Percentiles rank a stretch among this genome's conserved stretches.
phyloP scores from a whole-genome alignment of 2,888 invertebrate species.

The Hylaea fasciaria region DNA sequence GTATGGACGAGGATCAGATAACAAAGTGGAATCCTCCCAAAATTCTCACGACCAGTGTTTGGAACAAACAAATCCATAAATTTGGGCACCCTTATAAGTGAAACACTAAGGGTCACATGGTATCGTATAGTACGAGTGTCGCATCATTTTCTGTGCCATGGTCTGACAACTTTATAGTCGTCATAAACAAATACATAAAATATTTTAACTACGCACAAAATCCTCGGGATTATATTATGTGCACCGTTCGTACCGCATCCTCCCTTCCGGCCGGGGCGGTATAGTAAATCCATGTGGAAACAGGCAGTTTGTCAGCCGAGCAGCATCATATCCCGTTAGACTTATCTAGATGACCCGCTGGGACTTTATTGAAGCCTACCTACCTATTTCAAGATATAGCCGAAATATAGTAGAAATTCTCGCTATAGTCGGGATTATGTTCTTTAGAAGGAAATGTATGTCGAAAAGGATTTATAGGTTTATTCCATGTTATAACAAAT shows the following conservation, averaged over 20 bases:
- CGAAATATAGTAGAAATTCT: constrained; percentile 1
- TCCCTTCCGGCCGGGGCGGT: constrained; percentile 29
- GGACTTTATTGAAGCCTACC: constrained; percentile 37
- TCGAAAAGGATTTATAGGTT: too few species aligned
- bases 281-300: constrained; percentile 51
- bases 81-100: not conserved
- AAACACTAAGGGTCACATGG: constrained; percentile 2
- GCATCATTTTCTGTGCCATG: constrained; percentile 10
- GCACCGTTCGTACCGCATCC: constrained; percentile 27
- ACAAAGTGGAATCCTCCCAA: too few species aligned
- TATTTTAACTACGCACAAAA: constrained; percentile 36
- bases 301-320: constrained; percentile 50
- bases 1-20: too few species aligned
- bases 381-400: constrained; percentile 13
- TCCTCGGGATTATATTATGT: constrained; percentile 26
- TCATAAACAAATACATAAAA: constrained; percentile 44
- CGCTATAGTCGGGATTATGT: not conserved
- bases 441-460: not conserved
- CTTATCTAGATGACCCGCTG: constrained; percentile 50
- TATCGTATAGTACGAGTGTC: constrained; percentile 1
- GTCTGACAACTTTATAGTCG: constrained; percentile 30
- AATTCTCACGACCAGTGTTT: too few species aligned
- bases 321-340: constrained; percentile 45
- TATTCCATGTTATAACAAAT: too few species aligned
- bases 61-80: too few species aligned